Percentiles rank a stretch among this genome's conserved stretches.
Evolutionary conservation across 2,797 vertebrate species (phyloP).

Genomic region (Rhinogobio ventralis): DNA sequence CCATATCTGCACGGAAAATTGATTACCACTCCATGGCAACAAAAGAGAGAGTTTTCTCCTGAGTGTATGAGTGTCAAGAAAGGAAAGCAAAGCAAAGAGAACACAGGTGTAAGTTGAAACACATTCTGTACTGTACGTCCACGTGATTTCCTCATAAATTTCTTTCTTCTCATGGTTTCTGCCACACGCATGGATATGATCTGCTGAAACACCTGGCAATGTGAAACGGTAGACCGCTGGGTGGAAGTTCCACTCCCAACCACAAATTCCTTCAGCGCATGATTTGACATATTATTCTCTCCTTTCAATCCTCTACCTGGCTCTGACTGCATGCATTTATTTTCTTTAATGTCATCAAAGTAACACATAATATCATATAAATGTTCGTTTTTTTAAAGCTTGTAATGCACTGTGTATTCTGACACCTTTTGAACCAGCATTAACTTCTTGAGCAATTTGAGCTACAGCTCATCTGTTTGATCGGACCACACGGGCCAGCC

Average conservation of each 20-base stretch:
- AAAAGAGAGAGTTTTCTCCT: slow-evolving; percentile 26
- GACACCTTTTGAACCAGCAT: no score
- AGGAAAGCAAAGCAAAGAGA: slow-evolving; percentile 36
- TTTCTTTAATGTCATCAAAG: background rate
- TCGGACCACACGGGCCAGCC: no score
- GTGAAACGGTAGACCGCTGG: slow-evolving; percentile 4
- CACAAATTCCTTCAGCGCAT: slow-evolving; percentile 24
- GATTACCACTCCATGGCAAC: slow-evolving; percentile 27
- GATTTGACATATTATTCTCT: slow-evolving; percentile 19
- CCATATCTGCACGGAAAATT: slow-evolving; percentile 28
- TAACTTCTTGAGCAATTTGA: no score
- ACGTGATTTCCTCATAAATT: slow-evolving; percentile 1
- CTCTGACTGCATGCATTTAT: background rate
- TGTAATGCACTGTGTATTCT: background rate
- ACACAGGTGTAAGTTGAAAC: slow-evolving; percentile 47
- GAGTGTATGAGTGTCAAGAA: slow-evolving; percentile 44
- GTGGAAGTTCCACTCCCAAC: slow-evolving; percentile 11
- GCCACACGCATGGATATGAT: slow-evolving; percentile 32
- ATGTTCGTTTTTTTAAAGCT: background rate
- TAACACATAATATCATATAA: slow-evolving; percentile 1
- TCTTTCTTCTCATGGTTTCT: slow-evolving; percentile 21
- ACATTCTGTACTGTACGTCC: slow-evolving; percentile 8
- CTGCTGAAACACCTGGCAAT: slow-evolving; percentile 45
- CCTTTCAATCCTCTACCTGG: slow-evolving; percentile 5
- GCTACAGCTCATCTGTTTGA: no score